A percentile compares a stretch with the other conserved stretches of the same genome.
Conservation (phyloP, 2,888 invertebrate species). For the Callosobruchus maculatus region DNA sequence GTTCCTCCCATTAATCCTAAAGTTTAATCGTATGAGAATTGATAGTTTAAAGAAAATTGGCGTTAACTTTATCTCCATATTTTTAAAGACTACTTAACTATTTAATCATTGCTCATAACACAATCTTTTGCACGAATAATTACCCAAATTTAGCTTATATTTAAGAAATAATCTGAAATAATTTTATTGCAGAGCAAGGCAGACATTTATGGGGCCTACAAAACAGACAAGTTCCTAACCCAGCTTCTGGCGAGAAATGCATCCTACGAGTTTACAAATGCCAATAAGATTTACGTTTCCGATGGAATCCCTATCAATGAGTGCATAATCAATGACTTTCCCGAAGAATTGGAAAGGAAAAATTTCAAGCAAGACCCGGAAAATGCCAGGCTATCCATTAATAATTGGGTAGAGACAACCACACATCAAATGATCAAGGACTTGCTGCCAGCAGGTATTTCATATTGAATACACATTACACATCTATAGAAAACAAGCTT, state of each 20-base stretch:
- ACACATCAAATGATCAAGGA: constrained; percentile 77
- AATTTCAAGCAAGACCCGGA: constrained; percentile 64
- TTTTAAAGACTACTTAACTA: too few relatives aligned
- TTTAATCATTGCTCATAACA: too few relatives aligned
- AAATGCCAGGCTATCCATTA: constrained; percentile 61
- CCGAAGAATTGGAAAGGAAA: constrained; percentile 59
- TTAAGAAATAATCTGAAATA: not conserved
- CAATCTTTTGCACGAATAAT: too few relatives aligned
- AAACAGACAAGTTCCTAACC: constrained; percentile 60
- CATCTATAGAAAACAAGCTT: too few relatives aligned
- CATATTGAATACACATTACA: not conserved
- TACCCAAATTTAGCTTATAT: not conserved
- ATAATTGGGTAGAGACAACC: constrained; percentile 70
- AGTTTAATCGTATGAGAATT: too few relatives aligned
- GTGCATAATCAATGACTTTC: constrained; percentile 66
- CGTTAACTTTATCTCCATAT: too few relatives aligned
- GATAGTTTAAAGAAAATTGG: too few relatives aligned
- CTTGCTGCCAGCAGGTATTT: constrained; percentile 58
- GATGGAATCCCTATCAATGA: constrained; percentile 56
- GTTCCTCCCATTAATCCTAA: too few relatives aligned
- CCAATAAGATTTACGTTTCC: constrained; percentile 74
- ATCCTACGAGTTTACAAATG: constrained; percentile 70
- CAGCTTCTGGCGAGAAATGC: constrained; percentile 52
- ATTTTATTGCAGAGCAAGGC: constrained; percentile 57
- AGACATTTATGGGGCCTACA: constrained; percentile 69